Base-by-base conservation (phyloP, 2,888 invertebrate genomes). In the Isotomurus palustris region DNA sequence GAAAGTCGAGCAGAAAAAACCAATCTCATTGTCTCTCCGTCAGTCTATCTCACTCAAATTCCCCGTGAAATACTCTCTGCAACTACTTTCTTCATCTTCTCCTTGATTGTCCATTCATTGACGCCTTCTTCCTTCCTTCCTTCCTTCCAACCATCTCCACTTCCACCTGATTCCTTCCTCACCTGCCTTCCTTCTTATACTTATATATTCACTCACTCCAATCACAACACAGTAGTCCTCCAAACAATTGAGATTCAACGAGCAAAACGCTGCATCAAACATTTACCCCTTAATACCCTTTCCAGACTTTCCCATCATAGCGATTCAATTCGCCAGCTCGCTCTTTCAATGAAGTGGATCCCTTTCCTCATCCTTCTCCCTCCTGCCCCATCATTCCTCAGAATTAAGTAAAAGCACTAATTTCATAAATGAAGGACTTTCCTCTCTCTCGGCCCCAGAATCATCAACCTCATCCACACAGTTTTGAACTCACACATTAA, bases 21-120 rank as follows among this genome's bases (percentile, higher is more conserved):
- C 43, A 50, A 49, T 48, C 48, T 35, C 47, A 47, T 55, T 56
- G 56, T 56, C 32, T 56, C 24, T 24, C 49, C 27, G 36, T 50
- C 50, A 50, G 50, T 50, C 38, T 35, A 49, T 50, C 50, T 29
- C 38, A n/a, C 14, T 50, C 43, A 43, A 12, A 22, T 19, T 22
- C 21, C 10, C 40, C 19, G 22, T 19, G 24, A 43, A 43, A 22
- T 43, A 24, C 21, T 12, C 43, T 43, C 21, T n/a, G n/a, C n/a
- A n/a, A n/a, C n/a, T 22, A 43, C 43, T 43, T 43, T 43, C 43
- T 24, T 43, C 24, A 43, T 38, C 43, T 43, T 43, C 28, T 28
- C 21, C 48, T 49, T 27, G 21, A 49, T 29, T 47, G 47, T 40
- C 38, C 45, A 4, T 19, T 48, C 47, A 27, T 21, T 54, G 45